Base-by-base conservation (phyloP, 1,140 invertebrate species). In the Heliothis subflexa region DNA sequence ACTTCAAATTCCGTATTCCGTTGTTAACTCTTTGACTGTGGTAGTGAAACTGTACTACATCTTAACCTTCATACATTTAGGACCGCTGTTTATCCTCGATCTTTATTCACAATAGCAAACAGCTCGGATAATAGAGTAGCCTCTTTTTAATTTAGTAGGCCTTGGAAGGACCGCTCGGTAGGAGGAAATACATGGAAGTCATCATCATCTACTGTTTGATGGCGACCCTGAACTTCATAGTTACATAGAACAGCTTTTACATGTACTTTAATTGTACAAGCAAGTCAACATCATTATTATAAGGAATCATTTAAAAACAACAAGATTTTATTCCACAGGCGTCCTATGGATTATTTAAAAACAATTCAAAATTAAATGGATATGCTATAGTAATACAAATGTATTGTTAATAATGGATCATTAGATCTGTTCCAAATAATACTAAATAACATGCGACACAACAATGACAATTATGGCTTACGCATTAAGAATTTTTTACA, bases 51-150 rank as follows among this genome's bases (percentile, higher is more conserved):
- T 52, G 50, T n/a, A 64, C 33, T 40, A 47, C n/a, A 5, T 9
- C 33, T 5, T 68, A 68, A 70, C 66, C 18, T 52, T 70, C 3
- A 49, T 25, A 61, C 25, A 14, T 70, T 25, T 28, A 70, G 66
- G 18, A 5, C 21, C 21, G 28, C 12, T 11, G 14, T 47, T 70
- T 52, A n/a, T 70, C 66, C 66, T 70, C 14, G 28, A 62, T 62
- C 21, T 70, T 70, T 70, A 70, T 70, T 52, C 66, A 70, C 21
- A 52, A 70, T 70, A 52, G 28, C 52, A 70, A 18, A 25, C 47
- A 9, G 21, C 13, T n/a, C 25, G 52, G 47, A 70, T 70, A 50
- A 25, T 50, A 25, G 66, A 28, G 21, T n/a, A 25, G 18, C 18
- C 18, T 70, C 21, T 59, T 59, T n/a, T 59, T 66, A 40, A 45